phyloP scores from a whole-genome alignment of 2,113 vertebrate genomes.

The Corythaixoides concolor region DNA sequence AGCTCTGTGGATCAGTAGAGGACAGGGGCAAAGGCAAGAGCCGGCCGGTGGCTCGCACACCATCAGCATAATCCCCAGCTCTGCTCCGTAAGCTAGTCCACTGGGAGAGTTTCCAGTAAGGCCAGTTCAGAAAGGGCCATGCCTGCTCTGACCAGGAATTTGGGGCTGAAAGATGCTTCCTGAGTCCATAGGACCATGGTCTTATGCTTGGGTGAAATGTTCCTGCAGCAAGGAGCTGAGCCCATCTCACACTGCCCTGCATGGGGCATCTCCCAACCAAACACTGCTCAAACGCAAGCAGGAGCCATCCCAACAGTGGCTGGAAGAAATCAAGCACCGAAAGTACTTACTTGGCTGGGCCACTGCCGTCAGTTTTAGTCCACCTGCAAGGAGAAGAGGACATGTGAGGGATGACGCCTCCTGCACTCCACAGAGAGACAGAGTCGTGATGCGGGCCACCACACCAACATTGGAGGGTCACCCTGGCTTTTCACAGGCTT shows the following conservation, averaged over 20 bases:
- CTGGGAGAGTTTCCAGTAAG: background rate
- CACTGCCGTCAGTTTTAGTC: slow-evolving; percentile 51
- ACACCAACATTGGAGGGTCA: background rate
- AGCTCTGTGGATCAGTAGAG: background rate
- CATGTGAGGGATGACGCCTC: background rate
- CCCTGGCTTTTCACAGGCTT: background rate
- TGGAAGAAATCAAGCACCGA: background rate
- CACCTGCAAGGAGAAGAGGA: slow-evolving; percentile 46
- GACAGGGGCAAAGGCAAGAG: background rate
- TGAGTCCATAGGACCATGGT: background rate
- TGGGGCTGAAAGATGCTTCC: background rate
- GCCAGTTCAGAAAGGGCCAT: background rate
- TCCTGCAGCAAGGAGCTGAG: background rate
- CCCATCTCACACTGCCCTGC: background rate
- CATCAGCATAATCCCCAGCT: background rate
- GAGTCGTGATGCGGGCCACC: background rate
- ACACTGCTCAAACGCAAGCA: background rate
- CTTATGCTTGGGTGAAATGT: background rate
- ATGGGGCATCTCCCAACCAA: background rate
- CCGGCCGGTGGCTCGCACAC: fast-evolving
- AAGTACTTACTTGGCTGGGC: slow-evolving; percentile 61
- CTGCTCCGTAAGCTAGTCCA: background rate
- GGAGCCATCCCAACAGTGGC: fast-evolving
- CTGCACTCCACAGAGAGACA: background rate
- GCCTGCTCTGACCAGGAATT: background rate